Percentiles rank a stretch among this genome's conserved stretches.
phyloP scores from a whole-genome alignment of 2,113 vertebrate species.

The Elgaria multicarinata region DNA sequence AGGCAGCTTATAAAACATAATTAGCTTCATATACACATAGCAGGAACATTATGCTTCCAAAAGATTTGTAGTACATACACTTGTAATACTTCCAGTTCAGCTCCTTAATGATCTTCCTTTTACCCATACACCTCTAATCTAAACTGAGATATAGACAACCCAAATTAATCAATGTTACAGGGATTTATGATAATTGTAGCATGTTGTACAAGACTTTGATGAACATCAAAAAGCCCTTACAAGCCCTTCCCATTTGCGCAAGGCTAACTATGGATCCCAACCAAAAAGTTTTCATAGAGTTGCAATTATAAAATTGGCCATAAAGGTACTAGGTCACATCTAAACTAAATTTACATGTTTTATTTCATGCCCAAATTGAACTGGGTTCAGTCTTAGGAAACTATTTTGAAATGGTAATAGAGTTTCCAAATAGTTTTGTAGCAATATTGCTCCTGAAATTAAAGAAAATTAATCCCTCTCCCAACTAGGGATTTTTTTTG shows the following conservation, averaged over 20 bases:
- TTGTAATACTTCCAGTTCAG: neutral
- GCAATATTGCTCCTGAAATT: neutral
- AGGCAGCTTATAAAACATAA: no score
- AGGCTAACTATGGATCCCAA: neutral
- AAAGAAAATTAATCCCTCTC: neutral
- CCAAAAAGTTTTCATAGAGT: neutral
- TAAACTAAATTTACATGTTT: neutral
- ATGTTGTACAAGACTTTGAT: neutral
- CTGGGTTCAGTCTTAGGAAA: neutral
- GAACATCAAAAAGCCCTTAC: neutral
- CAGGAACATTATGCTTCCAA: neutral
- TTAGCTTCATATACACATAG: no score
- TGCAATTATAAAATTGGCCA: neutral
- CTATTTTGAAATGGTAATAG: neutral
- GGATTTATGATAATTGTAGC: neutral
- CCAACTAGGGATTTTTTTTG: neutral
- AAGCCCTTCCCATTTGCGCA: neutral
- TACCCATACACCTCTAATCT: neutral
- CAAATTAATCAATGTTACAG: neutral
- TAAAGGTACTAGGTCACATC: neutral
- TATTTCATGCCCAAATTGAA: neutral
- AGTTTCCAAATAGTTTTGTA: neutral
- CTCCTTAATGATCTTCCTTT: neutral
- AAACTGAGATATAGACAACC: neutral
- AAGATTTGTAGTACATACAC: neutral